Base-by-base conservation (phyloP, 2,888 invertebrate genomes). In the Hirtodrosophila alboralis region DNA sequence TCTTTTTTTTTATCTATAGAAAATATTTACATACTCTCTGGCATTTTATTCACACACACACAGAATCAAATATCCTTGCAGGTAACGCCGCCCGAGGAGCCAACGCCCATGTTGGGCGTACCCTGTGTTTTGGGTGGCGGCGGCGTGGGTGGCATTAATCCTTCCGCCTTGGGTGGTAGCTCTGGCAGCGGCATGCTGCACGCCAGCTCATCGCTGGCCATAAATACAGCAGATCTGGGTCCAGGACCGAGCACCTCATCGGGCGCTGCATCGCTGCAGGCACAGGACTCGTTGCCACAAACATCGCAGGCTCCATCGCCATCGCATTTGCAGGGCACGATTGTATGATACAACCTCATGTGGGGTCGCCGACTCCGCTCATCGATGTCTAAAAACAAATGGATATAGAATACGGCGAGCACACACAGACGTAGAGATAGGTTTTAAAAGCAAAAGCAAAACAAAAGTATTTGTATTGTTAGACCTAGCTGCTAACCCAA, bases 341-440 rank as follows among this genome's bases (percentile, higher is more conserved):
- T 97, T 91, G 96, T 97, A 96, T 97, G 96, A 96, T 96, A 96
- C 93, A 94, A 96, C 93, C 95, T 96, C 68, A 96, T 96, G 96
- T 96, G 96, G 96, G 95, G 96, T 93, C 95, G 95, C 91, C 94
- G 96, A 92, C 92, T 95, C 91, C 94, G 95, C 92, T 94, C 95
- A 91, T 94, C 94, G 77, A 91, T 93, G 85, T 93, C 94, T 90
- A 90, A 93, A 91, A 92, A 91, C 68, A 91, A 90, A 78, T 91
- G 91, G 91, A 91, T 91, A 86, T 91, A 91, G 88, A 86, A 83
- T 66, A 68, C 86, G 73, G 79, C 79, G 60, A 62, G 83, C 79
- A 84, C 79, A 63, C 86, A 80, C 80, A 83, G 79, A 75, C 74
- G 75, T 59, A 54, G 70, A 63, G 85, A 79, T 63, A 79, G 84